Evolutionary conservation across 92 coral and sea anemone species (phyloP).

Genomic region (Meandrina meandrites): DNA sequence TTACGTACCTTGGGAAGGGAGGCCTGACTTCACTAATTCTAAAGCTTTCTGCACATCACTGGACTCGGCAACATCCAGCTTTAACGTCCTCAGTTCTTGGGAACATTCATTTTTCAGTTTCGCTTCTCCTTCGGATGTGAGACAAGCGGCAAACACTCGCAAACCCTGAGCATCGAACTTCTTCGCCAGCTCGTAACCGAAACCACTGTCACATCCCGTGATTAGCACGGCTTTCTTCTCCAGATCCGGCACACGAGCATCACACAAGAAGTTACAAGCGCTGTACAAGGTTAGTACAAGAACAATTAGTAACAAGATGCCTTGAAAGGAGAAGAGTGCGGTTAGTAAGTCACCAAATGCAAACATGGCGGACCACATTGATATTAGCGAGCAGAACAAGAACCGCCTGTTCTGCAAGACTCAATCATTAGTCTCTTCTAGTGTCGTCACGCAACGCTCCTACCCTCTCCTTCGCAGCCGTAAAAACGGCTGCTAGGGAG

Average conservation of each 20-base stretch:
- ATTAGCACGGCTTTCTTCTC: constrained; percentile 66
- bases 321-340: neutral
- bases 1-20: constrained; percentile 32
- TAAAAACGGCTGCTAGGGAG: too few relatives aligned
- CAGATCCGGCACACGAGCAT: constrained; percentile 49
- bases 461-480: too few relatives aligned
- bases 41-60: constrained; percentile 60
- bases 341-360: neutral
- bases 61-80: constrained; percentile 63
- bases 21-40: constrained; percentile 36
- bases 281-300: constrained; percentile 29
- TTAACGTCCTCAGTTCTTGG: constrained; percentile 55
- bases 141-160: constrained; percentile 76
- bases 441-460: too few relatives aligned
- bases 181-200: constrained; percentile 71
- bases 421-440: too few relatives aligned
- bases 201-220: constrained; percentile 85
- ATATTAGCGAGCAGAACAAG: too few relatives aligned
- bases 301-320: neutral
- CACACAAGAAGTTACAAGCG: constrained; percentile 31
- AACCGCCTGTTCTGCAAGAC: too few relatives aligned
- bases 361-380: constrained; percentile 16
- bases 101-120: constrained; percentile 56
- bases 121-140: constrained; percentile 58
- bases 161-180: constrained; percentile 64